Evolutionary conservation across 2,113 vertebrate genomes (phyloP), one percentile per base, ranked within the genome.

Genomic region (mouse (Mus musculus)): DNA sequence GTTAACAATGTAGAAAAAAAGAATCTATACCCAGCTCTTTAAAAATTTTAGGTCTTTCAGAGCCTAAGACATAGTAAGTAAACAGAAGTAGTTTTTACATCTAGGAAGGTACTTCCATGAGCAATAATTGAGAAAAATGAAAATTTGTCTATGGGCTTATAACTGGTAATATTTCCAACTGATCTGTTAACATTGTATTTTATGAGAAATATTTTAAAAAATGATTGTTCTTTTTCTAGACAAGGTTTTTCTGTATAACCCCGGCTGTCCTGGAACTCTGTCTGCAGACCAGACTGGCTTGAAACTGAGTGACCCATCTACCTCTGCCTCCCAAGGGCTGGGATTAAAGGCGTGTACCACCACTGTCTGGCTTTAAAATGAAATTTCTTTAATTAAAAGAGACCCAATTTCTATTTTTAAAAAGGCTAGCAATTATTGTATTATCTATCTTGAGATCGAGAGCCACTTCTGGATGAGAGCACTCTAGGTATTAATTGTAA

Each of bases 331-430:
- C 30, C 19, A 7, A 73, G 71, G 71, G 7, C n/a, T 73, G n/a
- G 71, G n/a, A 73, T 73, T 39, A 73, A 73, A 73, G n/a, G 71
- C 8, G 1, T 39, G 36, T 73, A 20, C 71, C n/a, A 73, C 69
- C 16, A 72, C 69, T 3, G 6, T 14, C 69, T 72, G 33, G 14
- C 69, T 72, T 67, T 77, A 88, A 91, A 86, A 89, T 80, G 17
- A 95, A 95, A 67, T 93, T 24, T n/a, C 78, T 95, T 96, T 61
- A 91, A 90, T 95, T 88, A 90, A 92, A 93, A 91, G 24, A 86
- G 24, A 46, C 13, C 28, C 46, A 81, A n/a, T 89, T 96, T 92
- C 85, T 88, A 95, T 86, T 75, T 75, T 82, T 80, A 73, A 85
- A 96, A 97, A 88, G 46, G 39, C 88, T n/a, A 86, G 80, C 72